Percentiles rank a stretch among this genome's conserved stretches.
Evolutionary conservation across 2,113 vertebrate genomes (phyloP).

Genomic region (Trinectes maculatus): DNA sequence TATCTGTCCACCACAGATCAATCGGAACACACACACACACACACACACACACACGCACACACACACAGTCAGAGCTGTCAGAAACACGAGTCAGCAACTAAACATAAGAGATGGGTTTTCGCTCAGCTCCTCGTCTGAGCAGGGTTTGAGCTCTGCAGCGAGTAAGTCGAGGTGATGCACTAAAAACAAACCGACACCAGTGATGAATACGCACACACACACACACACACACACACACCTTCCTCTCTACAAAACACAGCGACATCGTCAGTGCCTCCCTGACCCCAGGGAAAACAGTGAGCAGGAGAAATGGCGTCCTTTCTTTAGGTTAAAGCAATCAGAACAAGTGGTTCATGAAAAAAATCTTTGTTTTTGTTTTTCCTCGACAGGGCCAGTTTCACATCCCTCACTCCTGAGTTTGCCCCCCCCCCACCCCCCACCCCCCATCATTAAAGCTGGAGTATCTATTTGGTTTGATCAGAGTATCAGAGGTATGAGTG

Average conservation of each 20-base stretch:
- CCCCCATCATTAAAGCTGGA: slow-evolving; percentile 71
- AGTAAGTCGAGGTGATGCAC: neutral
- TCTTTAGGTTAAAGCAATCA: slow-evolving; percentile 61
- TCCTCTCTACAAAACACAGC: slow-evolving; percentile 17
- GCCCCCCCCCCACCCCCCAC: too few species aligned
- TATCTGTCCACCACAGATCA: slow-evolving; percentile 67
- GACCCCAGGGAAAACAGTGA: neutral
- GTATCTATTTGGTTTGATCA: slow-evolving; percentile 74
- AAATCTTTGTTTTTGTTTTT: slow-evolving; percentile 29
- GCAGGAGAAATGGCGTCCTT: neutral
- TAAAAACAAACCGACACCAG: slow-evolving; percentile 45
- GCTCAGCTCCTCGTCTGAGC: slow-evolving; percentile 7
- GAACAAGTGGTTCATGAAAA: slow-evolving; percentile 42
- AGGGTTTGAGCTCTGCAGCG: slow-evolving; percentile 18
- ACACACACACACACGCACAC: slow-evolving; percentile 20
- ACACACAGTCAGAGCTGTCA: neutral
- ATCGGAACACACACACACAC: slow-evolving; percentile 64
- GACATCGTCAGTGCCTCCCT: too few species aligned
- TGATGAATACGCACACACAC: slow-evolving; percentile 35
- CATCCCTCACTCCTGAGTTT: slow-evolving; percentile 74
- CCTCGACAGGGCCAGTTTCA: slow-evolving; percentile 47
- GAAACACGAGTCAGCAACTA: slow-evolving; percentile 16
- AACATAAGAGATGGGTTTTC: slow-evolving; percentile 21
- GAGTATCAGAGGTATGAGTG: slow-evolving; percentile 69
- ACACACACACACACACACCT: slow-evolving; percentile 26